Conservation (phyloP, 2,113 vertebrate genomes). For the Corythaeola cristata region DNA sequence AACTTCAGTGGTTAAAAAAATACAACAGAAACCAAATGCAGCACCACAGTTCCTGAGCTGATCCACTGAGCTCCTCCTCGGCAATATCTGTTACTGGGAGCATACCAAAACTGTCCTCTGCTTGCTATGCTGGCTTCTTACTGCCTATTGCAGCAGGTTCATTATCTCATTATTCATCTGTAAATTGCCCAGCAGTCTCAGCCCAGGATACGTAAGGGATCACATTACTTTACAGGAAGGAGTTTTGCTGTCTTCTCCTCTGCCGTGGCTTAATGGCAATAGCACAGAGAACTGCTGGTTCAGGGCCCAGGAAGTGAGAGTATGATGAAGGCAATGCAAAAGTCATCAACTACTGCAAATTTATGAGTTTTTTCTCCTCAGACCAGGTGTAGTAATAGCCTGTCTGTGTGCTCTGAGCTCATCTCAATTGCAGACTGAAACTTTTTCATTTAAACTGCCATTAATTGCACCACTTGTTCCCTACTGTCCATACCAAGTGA, state of each 20-base stretch:
- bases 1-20: slow-evolving; percentile 19
- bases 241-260: background rate
- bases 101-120: background rate
- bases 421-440: background rate
- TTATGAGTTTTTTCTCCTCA: background rate
- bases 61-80: background rate
- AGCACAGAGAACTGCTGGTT: background rate
- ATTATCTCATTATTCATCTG: background rate
- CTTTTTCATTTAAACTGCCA: background rate
- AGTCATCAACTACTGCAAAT: background rate
- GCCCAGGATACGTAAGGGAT: background rate
- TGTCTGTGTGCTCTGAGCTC: background rate
- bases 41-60: background rate
- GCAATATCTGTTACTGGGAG: background rate
- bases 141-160: background rate
- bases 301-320: background rate
- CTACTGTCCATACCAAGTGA: background rate
- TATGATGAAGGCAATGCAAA: background rate
- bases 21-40: background rate
- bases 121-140: background rate
- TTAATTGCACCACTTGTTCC: background rate
- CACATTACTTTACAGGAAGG: background rate
- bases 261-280: background rate
- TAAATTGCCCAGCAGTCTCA: background rate
- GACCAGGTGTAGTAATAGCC: background rate